phyloP scores from a whole-genome alignment of 1,140 invertebrate genomes.

The Homalodisca vitripennis region DNA sequence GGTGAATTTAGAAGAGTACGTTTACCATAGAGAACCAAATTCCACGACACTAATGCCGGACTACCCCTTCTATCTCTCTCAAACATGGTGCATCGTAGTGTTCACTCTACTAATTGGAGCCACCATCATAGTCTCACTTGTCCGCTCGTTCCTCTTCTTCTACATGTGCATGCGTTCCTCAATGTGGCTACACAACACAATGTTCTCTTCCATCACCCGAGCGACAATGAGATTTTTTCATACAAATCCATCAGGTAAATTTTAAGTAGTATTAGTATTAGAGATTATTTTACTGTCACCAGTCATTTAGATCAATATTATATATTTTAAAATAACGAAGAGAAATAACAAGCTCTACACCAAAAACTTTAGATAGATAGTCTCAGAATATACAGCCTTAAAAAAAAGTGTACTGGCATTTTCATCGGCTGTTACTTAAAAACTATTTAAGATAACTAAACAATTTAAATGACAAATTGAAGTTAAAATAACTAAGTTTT shows the following conservation, averaged over 20 bases:
- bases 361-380: neutral
- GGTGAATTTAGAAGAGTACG: constrained; percentile 30
- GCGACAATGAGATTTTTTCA: constrained; percentile 89
- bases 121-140: constrained; percentile 58
- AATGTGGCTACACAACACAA: constrained; percentile 74
- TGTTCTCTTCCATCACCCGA: constrained; percentile 78
- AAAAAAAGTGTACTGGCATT: too few relatives aligned
- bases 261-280: neutral
- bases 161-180: constrained; percentile 77
- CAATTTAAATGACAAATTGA: too few relatives aligned
- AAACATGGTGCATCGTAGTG: constrained; percentile 55
- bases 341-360: neutral
- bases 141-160: constrained; percentile 72
- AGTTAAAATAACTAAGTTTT: too few relatives aligned
- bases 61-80: neutral
- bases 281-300: too few relatives aligned
- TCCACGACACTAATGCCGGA: neutral
- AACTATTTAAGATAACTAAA: too few relatives aligned
- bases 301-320: neutral
- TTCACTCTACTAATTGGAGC: constrained; percentile 59
- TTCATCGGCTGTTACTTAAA: too few relatives aligned
- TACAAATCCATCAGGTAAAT: constrained; percentile 66
- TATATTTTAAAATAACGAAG: neutral
- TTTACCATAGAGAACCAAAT: neutral
- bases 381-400: too few relatives aligned